Evolutionary conservation across 2,888 invertebrate species (phyloP).

Genomic region (Stramonita haemastoma): DNA sequence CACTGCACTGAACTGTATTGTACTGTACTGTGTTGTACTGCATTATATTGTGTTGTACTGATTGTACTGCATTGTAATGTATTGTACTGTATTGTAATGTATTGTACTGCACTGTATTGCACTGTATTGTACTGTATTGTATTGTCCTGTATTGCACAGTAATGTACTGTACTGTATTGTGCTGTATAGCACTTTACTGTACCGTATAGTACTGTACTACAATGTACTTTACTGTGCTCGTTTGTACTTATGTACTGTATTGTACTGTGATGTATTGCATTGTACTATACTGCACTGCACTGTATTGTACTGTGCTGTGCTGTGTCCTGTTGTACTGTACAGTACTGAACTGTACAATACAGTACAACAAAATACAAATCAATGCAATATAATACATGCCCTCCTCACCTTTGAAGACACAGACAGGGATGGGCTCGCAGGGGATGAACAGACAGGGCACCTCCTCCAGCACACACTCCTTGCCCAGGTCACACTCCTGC

Average conservation of each 20-base stretch:
- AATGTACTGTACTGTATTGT: conserved; percentile 6
- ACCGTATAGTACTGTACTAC: background rate
- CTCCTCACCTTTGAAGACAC: no score
- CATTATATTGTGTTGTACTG: no score
- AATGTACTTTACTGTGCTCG: background rate
- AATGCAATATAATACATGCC: background rate
- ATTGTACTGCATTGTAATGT: background rate
- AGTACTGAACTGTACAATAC: background rate
- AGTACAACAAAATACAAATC: no score
- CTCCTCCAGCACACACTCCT: no score
- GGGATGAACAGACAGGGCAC: no score
- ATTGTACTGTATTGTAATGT: background rate
- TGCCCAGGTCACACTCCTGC: no score
- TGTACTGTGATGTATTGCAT: conserved; percentile 9
- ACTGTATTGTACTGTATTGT: background rate
- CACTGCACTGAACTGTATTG: no score
- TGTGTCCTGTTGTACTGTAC: background rate
- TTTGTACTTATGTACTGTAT: background rate
- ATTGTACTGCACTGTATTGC: background rate
- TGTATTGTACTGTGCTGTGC: background rate
- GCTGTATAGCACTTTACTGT: conserved; percentile 6
- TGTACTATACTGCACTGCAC: background rate
- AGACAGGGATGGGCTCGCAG: no score
- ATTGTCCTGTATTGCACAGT: background rate
- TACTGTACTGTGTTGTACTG: no score